Evolutionary conservation across 2,888 invertebrate genomes (phyloP).

Genomic region (Pristionchus maxplancki): DNA sequence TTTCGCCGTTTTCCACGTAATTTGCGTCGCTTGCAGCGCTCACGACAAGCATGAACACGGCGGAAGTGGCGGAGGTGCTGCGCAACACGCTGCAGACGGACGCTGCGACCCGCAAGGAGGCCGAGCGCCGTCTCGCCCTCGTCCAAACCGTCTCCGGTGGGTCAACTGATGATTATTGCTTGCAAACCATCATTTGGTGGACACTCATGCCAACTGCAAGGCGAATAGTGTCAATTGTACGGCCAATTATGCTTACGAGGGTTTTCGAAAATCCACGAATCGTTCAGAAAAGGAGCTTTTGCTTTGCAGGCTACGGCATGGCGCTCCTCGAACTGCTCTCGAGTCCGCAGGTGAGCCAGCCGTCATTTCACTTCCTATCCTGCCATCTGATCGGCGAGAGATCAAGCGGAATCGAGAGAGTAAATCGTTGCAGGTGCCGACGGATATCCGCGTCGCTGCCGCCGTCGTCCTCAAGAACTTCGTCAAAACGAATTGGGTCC

Average conservation of each 20-base stretch:
- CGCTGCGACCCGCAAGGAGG: conserved; percentile 75
- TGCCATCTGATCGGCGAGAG: background rate
- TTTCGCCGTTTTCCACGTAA: background rate
- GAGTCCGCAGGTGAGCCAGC: conserved; percentile 55
- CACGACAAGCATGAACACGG: conserved; percentile 39
- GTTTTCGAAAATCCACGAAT: background rate
- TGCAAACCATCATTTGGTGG: no score
- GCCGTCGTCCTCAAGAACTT: conserved; percentile 97
- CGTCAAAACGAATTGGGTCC: conserved; percentile 92
- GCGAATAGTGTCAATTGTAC: background rate
- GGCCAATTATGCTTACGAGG: background rate
- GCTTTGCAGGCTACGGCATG: conserved; percentile 53
- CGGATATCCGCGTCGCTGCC: conserved; percentile 91
- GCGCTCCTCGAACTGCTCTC: conserved; percentile 56
- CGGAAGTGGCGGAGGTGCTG: conserved; percentile 67
- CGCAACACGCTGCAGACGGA: conserved; percentile 78
- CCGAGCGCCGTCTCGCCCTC: conserved; percentile 67
- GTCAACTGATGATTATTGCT: no score
- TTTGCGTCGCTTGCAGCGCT: conserved; percentile 15
- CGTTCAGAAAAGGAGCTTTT: background rate
- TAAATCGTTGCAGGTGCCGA: conserved; percentile 83
- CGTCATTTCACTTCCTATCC: background rate
- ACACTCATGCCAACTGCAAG: no score
- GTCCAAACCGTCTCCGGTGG: conserved; percentile 60
- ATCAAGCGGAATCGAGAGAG: background rate